Conservation (phyloP, 1,140 invertebrate genomes). For the Philotrypesis tridentata region DNA sequence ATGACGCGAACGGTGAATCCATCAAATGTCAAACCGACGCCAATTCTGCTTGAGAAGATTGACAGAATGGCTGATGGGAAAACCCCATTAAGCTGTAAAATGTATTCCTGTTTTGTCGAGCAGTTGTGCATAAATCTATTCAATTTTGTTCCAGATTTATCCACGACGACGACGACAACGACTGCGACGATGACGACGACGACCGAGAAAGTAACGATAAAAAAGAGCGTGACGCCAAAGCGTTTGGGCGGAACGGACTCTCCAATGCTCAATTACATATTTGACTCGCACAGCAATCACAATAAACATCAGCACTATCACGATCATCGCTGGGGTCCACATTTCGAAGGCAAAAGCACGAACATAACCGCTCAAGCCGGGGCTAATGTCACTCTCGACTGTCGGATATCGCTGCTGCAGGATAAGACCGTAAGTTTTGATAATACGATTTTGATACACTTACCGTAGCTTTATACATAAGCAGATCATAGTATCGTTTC, state of each 20-base stretch:
- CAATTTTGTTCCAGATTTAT: conserved; percentile 23
- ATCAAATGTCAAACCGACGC: neutral
- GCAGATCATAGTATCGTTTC: no score
- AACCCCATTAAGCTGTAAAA: no score
- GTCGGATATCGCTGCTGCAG: conserved; percentile 86
- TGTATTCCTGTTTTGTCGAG: no score
- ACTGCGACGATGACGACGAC: neutral
- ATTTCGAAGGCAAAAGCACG: conserved; percentile 80
- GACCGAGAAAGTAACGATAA: conserved; percentile 7
- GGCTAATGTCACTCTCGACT: conserved; percentile 86
- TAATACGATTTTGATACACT: neutral
- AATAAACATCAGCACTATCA: conserved; percentile 82
- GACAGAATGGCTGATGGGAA: neutral
- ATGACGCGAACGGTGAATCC: neutral
- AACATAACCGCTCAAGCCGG: conserved; percentile 88
- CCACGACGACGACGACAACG: neutral
- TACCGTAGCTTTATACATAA: no score
- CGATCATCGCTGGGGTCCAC: conserved; percentile 80
- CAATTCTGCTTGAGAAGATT: neutral
- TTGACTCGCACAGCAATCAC: conserved; percentile 79
- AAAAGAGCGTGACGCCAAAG: conserved; percentile 56
- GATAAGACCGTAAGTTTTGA: conserved; percentile 86
- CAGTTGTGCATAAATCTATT: neutral
- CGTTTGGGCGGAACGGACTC: conserved; percentile 74
- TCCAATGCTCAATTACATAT: conserved; percentile 83